Evolutionary conservation across 1,140 invertebrate genomes (phyloP).

Genomic region (Muscidifurax raptorellus): DNA sequence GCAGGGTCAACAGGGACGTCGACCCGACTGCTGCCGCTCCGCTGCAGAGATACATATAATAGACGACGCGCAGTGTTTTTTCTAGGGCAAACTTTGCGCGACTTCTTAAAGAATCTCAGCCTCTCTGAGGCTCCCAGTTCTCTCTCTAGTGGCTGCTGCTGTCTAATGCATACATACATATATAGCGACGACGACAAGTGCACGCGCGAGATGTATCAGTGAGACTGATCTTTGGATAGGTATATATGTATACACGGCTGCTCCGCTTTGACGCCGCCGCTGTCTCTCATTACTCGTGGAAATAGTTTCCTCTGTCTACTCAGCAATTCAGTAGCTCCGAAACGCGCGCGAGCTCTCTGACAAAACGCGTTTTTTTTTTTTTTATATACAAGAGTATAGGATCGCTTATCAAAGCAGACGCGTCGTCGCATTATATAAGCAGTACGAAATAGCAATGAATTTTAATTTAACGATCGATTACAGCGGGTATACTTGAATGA

Average conservation of each 20-base stretch:
- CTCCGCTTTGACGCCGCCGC: not conserved
- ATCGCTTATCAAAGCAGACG: too few species aligned
- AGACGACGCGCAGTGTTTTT: not conserved
- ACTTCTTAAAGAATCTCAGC: not conserved
- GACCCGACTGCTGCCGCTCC: not conserved
- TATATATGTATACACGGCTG: not conserved
- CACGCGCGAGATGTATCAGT: not conserved
- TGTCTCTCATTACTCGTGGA: not conserved
- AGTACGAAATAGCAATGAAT: too few species aligned
- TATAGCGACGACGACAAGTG: too few species aligned
- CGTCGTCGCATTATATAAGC: too few species aligned
- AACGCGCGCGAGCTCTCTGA: too few species aligned
- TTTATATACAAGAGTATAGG: too few species aligned
- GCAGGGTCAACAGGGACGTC: not conserved
- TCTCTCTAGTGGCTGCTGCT: not conserved
- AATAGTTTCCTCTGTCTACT: conserved; percentile 1
- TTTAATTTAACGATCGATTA: too few species aligned
- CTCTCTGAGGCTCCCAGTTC: not conserved
- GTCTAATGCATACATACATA: not conserved
- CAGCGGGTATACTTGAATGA: too few species aligned
- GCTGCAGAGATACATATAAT: conserved; percentile 2
- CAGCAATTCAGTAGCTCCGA: not conserved
- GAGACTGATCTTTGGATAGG: not conserved
- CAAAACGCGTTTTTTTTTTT: too few species aligned
- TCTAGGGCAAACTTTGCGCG: not conserved